Conservation (phyloP, 1,140 invertebrate genomes). For the Theocolax elegans region DNA sequence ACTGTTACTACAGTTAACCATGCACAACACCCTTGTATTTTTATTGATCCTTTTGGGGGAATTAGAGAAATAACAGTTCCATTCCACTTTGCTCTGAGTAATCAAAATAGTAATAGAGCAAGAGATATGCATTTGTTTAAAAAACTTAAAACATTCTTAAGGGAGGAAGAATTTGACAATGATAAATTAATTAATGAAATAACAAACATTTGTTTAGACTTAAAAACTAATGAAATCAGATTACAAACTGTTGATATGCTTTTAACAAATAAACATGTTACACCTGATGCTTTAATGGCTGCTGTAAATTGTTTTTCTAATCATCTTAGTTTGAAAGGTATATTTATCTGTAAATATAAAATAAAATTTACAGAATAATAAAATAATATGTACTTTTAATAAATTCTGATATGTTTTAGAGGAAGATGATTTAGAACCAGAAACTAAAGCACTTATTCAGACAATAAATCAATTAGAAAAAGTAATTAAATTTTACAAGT, state of each 20-base stretch:
- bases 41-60: constrained; percentile 83
- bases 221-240: constrained; percentile 80
- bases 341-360: constrained; percentile 26
- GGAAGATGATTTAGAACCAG: constrained; percentile 54
- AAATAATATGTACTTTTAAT: not conserved
- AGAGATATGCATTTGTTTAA: constrained; percentile 88
- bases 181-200: constrained; percentile 69
- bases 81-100: constrained; percentile 89
- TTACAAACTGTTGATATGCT: constrained; percentile 80
- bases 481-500: constrained; percentile 64
- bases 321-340: constrained; percentile 51
- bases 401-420: constrained; percentile 43
- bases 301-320: constrained; percentile 67
- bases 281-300: constrained; percentile 69
- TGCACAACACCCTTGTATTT: constrained; percentile 77
- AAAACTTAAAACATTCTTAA: constrained; percentile 78
- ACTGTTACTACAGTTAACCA: constrained; percentile 61
- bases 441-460: constrained; percentile 53
- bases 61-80: constrained; percentile 87
- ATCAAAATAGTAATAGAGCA: constrained; percentile 86
- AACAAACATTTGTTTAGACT: constrained; percentile 70
- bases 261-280: constrained; percentile 72
- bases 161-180: constrained; percentile 68
- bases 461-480: constrained; percentile 57
- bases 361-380: constrained; percentile 4